Percentiles rank a stretch among this genome's conserved stretches.
phyloP scores from a whole-genome alignment of 2,113 vertebrate genomes.

The Astur gentilis region DNA sequence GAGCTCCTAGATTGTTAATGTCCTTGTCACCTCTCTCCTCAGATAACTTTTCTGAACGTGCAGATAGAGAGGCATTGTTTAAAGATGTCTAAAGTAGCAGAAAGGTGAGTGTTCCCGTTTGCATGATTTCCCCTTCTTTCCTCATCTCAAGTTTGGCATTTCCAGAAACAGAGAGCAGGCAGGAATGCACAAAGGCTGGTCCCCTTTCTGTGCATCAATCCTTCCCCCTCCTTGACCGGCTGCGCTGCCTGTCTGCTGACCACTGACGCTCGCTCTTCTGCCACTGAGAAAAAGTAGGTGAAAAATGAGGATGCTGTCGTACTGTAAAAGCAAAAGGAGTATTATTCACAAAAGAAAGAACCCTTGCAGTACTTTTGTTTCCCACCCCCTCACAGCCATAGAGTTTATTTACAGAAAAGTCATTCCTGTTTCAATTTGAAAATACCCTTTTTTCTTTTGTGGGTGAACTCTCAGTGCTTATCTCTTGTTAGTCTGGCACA shows the following conservation, averaged over 20 bases:
- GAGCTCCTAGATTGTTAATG: slow-evolving; percentile 8
- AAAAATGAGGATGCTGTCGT: neutral
- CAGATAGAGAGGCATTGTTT: slow-evolving; percentile 96
- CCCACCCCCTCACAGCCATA: neutral
- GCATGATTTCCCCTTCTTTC: neutral
- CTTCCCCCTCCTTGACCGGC: neutral
- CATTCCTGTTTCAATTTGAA: slow-evolving; percentile 21
- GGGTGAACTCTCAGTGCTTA: neutral
- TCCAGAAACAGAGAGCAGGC: neutral
- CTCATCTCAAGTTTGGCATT: neutral
- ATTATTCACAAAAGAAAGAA: neutral
- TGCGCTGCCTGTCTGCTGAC: neutral
- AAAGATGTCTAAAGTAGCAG: slow-evolving; percentile 98
- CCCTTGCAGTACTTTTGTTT: neutral
- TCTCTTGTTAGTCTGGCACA: neutral
- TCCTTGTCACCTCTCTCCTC: slow-evolving; percentile 55
- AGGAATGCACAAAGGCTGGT: neutral
- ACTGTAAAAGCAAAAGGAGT: neutral
- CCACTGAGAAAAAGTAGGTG: neutral
- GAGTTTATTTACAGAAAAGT: slow-evolving; percentile 30
- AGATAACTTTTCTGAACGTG: slow-evolving; percentile 91
- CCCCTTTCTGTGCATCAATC: neutral
- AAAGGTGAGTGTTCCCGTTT: slow-evolving; percentile 80
- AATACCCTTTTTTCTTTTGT: neutral
- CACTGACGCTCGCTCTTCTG: neutral